Evolutionary conservation across 35 echinoderm and acorn worm genomes (phyloP).

Genomic region (Stichopus chloronotus): DNA sequence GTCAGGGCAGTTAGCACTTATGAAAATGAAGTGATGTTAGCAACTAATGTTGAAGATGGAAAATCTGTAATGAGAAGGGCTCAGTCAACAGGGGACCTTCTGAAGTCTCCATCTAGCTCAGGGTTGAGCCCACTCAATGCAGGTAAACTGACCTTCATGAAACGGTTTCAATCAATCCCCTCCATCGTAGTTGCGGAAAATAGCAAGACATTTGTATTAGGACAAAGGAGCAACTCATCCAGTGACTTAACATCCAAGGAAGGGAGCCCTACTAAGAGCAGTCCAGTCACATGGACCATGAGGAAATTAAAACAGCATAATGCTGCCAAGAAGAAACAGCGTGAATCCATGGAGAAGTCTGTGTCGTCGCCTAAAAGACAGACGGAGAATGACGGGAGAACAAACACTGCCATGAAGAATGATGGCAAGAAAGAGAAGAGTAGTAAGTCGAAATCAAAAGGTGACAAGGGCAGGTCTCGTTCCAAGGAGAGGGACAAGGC

Average conservation of each 20-base stretch:
- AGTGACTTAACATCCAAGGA: neutral
- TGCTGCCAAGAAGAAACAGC: conserved; percentile 35
- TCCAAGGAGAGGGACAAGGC: conserved; percentile 40
- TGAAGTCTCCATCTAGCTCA: neutral
- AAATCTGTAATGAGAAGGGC: neutral
- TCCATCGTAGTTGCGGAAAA: neutral
- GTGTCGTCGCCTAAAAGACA: neutral
- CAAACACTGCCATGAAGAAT: neutral
- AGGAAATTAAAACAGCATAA: conserved; percentile 41
- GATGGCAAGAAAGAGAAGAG: neutral
- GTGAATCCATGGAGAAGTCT: neutral
- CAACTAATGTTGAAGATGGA: neutral
- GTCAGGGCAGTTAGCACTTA: conserved; percentile 28
- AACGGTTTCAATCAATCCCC: conserved; percentile 36
- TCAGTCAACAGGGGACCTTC: conserved; percentile 49
- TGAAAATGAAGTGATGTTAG: neutral
- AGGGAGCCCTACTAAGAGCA: neutral
- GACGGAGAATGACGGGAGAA: neutral
- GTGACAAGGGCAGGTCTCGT: neutral
- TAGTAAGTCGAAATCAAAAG: conserved; percentile 10
- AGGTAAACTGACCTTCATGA: conserved; percentile 23
- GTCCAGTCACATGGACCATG: conserved; percentile 39
- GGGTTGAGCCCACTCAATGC: neutral
- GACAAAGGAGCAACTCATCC: conserved; percentile 19
- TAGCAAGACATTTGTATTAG: neutral